Percentiles rank a stretch among this genome's conserved stretches.
Conservation (phyloP, 53 echinoderm and acorn worm genomes). For the Paelopatides confundens region DNA sequence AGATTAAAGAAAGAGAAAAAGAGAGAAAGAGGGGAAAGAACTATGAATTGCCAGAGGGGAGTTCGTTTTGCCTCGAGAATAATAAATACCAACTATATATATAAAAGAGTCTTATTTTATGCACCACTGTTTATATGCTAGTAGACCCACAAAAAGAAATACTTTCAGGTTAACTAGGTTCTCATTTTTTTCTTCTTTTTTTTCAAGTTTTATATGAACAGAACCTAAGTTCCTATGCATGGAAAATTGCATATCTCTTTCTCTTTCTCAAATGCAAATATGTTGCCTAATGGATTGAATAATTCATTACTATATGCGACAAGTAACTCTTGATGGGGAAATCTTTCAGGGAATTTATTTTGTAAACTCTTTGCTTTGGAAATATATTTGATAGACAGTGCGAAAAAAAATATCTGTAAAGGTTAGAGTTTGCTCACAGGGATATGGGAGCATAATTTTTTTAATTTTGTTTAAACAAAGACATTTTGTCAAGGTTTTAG, state of each 20-base stretch:
- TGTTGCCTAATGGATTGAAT: slow-evolving; percentile 35
- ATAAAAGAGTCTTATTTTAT: neutral
- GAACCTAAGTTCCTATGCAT: slow-evolving; percentile 2
- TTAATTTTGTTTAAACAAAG: too few species aligned
- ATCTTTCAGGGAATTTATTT: neutral
- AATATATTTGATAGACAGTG: neutral
- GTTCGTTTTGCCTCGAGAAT: neutral
- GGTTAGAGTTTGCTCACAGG: neutral
- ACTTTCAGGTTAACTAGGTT: neutral
- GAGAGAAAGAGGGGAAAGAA: neutral
- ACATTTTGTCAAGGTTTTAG: too few species aligned
- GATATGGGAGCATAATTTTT: neutral
- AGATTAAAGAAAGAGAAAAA: neutral
- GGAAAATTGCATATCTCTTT: slow-evolving; percentile 12
- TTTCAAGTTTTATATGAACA: neutral
- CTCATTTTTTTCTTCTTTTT: neutral
- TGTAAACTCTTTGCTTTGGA: neutral
- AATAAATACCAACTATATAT: neutral
- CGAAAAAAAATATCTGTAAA: neutral
- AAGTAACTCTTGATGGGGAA: neutral
- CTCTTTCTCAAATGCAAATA: neutral
- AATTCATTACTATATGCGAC: neutral
- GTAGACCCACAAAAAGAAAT: neutral
- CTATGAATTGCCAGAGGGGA: slow-evolving; percentile 11
- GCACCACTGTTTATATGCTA: neutral